These are phyloP conservation scores for Tubiluchus corallicola DNA, from an alignment of 2,888 invertebrate genomes.

Conservation along the genomic window DNA sequence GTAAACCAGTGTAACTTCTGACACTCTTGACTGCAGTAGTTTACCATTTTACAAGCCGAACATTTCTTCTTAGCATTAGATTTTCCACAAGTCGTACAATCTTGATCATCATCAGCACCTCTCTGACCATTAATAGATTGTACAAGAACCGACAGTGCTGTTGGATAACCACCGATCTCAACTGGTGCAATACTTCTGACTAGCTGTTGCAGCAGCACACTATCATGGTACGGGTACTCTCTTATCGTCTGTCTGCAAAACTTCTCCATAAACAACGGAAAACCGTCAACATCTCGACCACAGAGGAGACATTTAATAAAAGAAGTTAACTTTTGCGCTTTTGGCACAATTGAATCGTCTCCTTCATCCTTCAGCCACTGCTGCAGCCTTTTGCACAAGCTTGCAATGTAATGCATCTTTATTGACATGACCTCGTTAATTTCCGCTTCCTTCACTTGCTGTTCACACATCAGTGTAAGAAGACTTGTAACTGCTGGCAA, in stretches of 20 bases:
- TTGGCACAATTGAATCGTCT: slow-evolving; percentile 38
- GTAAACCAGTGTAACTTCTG: slow-evolving; percentile 28
- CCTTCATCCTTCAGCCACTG: slow-evolving; percentile 9
- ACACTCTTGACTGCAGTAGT: slow-evolving; percentile 25
- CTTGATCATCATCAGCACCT: slow-evolving; percentile 17
- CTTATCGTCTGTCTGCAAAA: slow-evolving; percentile 68
- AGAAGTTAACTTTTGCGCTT: slow-evolving; percentile 24
- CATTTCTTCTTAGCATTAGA: slow-evolving; percentile 23
- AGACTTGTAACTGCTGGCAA: slow-evolving; percentile 52
- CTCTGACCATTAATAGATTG: slow-evolving; percentile 23
- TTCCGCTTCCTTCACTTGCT: slow-evolving; percentile 62
- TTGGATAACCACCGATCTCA: slow-evolving; percentile 16
- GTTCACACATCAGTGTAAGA: slow-evolving; percentile 60
- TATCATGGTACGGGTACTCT: slow-evolving; percentile 75
- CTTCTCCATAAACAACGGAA: slow-evolving; percentile 38
- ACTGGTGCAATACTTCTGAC: slow-evolving; percentile 29
- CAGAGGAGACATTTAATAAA: slow-evolving; percentile 32
- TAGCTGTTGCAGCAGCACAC: slow-evolving; percentile 62
- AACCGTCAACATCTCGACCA: slow-evolving; percentile 36
- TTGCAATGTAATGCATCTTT: slow-evolving; percentile 64
- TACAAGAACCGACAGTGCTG: slow-evolving; percentile 20
- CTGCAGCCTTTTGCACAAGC: slow-evolving; percentile 37
- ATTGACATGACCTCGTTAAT: slow-evolving; percentile 77
- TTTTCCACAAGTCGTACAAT: slow-evolving; percentile 23
- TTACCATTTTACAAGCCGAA: slow-evolving; percentile 25